phyloP scores from a whole-genome alignment of 92 coral and sea anemone species.

The Zoanthus gigantus region DNA sequence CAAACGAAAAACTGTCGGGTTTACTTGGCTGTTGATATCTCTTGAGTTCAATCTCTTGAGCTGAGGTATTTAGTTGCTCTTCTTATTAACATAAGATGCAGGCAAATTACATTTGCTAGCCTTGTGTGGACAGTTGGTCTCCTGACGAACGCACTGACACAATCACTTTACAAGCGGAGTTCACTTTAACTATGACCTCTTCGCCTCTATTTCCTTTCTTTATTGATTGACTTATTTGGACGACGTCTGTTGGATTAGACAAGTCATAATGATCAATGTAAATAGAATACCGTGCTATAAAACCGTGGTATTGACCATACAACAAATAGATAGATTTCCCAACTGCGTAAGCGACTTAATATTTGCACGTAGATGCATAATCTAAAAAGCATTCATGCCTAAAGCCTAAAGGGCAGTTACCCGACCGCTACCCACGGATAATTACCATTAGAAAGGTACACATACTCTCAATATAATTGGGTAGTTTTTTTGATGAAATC shows the following conservation, averaged over 20 bases:
- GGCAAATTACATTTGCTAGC: neutral
- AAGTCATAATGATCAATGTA: constrained; percentile 15
- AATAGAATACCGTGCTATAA: constrained; percentile 18
- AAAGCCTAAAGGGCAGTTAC: constrained; percentile 27
- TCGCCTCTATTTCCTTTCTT: neutral
- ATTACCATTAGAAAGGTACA: constrained; percentile 34
- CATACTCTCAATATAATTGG: constrained; percentile 19
- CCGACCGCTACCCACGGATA: neutral
- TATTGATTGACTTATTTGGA: neutral
- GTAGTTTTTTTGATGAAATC: constrained; percentile 25
- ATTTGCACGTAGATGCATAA: constrained; percentile 40
- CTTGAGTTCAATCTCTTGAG: neutral
- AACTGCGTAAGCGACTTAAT: neutral
- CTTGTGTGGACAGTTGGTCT: constrained; percentile 8
- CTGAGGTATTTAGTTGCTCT: neutral
- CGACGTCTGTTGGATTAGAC: neutral
- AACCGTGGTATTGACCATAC: constrained; percentile 28
- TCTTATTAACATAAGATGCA: constrained; percentile 21
- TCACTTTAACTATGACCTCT: constrained; percentile 13
- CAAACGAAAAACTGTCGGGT: neutral
- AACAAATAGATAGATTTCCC: constrained; percentile 20
- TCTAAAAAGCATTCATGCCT: constrained; percentile 37
- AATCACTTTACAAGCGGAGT: neutral
- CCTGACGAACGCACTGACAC: neutral
- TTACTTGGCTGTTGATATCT: neutral